Conservation (phyloP, 2,113 vertebrate genomes). For the Sprattus sprattus region DNA sequence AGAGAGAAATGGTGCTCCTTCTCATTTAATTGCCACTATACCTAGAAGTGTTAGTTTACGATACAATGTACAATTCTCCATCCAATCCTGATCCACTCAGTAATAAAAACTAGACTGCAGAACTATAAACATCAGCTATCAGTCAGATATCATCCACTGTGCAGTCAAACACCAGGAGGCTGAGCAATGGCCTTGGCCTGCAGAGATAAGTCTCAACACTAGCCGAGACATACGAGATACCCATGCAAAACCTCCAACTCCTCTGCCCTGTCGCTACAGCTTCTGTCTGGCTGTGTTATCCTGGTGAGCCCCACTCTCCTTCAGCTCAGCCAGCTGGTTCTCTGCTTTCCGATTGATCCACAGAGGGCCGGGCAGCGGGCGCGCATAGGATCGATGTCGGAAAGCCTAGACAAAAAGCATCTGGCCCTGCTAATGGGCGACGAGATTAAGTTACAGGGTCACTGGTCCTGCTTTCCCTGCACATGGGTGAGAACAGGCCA, state of each 20-base stretch:
- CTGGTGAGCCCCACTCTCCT: background rate
- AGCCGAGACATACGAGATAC: conserved; percentile 13
- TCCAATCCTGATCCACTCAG: background rate
- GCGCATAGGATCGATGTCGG: conserved; percentile 34
- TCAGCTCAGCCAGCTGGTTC: background rate
- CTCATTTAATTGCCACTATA: no score
- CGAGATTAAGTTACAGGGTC: conserved; percentile 33
- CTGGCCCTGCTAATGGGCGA: conserved; percentile 33
- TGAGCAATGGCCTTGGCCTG: background rate
- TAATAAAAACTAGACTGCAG: no score
- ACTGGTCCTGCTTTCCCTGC: background rate
- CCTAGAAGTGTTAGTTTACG: no score
- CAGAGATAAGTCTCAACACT: background rate
- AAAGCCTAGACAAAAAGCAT: conserved; percentile 29
- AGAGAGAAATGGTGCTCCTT: no score
- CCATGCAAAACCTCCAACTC: conserved; percentile 36
- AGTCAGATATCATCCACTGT: background rate
- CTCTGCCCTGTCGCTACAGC: background rate
- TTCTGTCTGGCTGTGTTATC: background rate
- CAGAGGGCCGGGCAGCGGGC: conserved; percentile 22
- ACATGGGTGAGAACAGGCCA: conserved; percentile 23
- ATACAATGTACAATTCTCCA: background rate
- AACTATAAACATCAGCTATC: background rate
- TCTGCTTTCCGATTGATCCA: conserved; percentile 22
- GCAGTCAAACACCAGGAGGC: background rate